These are phyloP conservation scores for Thera obeliscata DNA, from an alignment of 2,888 invertebrate genomes.

Conservation along the genomic window DNA sequence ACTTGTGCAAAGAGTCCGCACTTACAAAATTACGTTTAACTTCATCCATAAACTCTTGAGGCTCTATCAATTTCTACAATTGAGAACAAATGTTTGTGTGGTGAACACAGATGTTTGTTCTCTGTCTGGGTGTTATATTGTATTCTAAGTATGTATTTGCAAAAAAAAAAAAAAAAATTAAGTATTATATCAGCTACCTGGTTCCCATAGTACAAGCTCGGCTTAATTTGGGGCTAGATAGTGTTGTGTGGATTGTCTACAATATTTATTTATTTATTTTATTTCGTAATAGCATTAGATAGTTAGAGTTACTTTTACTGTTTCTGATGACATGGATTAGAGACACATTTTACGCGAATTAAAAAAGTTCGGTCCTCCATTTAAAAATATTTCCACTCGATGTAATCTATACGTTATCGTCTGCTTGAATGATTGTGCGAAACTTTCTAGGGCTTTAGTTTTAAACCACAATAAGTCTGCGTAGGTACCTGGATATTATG, in stretches of 20 bases:
- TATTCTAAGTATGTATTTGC: too few species aligned
- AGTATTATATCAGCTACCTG: too few species aligned
- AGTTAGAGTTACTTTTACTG: constrained; percentile 20
- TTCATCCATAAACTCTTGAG: constrained; percentile 52
- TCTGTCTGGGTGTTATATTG: too few species aligned
- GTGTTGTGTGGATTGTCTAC: too few species aligned
- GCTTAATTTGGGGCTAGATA: too few species aligned
- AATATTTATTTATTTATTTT: too few species aligned
- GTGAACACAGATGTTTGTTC: too few species aligned
- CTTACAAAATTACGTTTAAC: constrained; percentile 51
- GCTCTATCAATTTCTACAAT: constrained; percentile 38
- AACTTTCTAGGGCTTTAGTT: constrained; percentile 47
- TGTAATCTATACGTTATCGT: background rate
- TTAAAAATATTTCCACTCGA: background rate
- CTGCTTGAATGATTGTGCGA: constrained; percentile 11
- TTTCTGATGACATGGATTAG: constrained; percentile 16
- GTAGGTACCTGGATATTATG: constrained; percentile 35
- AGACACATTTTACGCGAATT: constrained; percentile 18
- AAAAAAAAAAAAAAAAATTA: too few species aligned
- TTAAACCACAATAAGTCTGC: constrained; percentile 47
- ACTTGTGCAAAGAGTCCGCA: constrained; percentile 57
- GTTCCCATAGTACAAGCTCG: too few species aligned
- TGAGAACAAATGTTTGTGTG: too few species aligned
- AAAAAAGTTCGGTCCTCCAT: constrained; percentile 10
- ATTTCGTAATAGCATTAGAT: constrained; percentile 25